Evolutionary conservation across 2,113 vertebrate genomes (phyloP).

Genomic region (Theristicus caerulescens): DNA sequence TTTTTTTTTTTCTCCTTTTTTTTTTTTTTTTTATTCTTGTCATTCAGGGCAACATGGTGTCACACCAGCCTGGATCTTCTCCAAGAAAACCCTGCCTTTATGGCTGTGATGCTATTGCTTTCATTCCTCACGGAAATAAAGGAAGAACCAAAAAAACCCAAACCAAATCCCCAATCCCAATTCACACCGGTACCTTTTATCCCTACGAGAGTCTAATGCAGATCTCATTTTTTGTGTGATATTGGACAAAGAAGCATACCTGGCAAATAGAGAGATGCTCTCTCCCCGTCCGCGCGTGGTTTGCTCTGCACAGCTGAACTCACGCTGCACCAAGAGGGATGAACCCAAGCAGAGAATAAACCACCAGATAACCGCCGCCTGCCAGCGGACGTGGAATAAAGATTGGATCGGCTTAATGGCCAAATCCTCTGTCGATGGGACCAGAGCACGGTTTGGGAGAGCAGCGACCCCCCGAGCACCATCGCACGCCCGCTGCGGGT

Average conservation of each 20-base stretch:
- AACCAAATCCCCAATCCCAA: neutral
- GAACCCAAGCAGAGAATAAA: neutral
- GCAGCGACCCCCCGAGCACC: neutral
- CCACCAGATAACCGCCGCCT: neutral
- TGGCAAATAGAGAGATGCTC: neutral
- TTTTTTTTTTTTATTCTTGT: neutral
- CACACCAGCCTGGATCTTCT: neutral
- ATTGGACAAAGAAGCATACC: neutral
- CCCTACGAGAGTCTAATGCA: neutral
- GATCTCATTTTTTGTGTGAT: neutral
- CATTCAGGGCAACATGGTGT: neutral
- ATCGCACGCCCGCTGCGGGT: fast-evolving
- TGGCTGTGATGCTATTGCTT: neutral
- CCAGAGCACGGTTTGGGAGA: fast-evolving
- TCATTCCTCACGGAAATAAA: neutral
- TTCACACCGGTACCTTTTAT: neutral
- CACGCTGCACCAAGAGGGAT: neutral
- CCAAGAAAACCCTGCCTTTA: neutral
- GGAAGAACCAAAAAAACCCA: neutral
- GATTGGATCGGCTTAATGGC: neutral
- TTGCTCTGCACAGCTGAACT: neutral
- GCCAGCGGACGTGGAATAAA: neutral
- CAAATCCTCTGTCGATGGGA: neutral
- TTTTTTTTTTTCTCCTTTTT: fast-evolving
- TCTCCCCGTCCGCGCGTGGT: fast-evolving